These are phyloP conservation scores for Polyodon spathula DNA, from an alignment of 2,113 vertebrate genomes.

Conservation along the genomic window DNA sequence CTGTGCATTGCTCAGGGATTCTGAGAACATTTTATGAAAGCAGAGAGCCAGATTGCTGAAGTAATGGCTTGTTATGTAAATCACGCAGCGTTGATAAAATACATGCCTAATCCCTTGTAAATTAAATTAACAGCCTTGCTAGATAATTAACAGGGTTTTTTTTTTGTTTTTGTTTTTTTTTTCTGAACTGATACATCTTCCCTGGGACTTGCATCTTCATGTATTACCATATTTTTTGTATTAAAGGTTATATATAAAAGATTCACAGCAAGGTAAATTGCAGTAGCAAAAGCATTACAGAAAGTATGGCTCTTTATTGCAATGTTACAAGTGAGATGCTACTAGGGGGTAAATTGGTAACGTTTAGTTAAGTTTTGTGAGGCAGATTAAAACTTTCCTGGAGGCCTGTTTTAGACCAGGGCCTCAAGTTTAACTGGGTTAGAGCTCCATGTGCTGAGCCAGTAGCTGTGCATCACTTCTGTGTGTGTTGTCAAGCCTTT, in stretches of 20 bases:
- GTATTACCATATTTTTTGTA: slow-evolving; percentile 3
- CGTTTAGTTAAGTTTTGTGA: no score
- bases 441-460: no score
- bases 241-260: neutral
- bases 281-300: no score
- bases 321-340: no score
- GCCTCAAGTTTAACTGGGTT: no score
- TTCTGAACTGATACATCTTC: slow-evolving; percentile 2
- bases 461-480: no score
- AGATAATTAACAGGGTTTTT: slow-evolving; percentile 22
- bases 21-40: neutral
- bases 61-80: slow-evolving; percentile 20
- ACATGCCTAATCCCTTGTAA: slow-evolving; percentile 16
- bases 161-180: slow-evolving; percentile 4
- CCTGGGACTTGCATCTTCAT: slow-evolving; percentile 8
- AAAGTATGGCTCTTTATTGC: no score
- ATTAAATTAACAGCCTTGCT: slow-evolving; percentile 9
- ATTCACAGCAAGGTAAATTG: neutral
- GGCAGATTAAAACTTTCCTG: no score
- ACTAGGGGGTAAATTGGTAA: no score
- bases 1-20: neutral
- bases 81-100: slow-evolving; percentile 19
- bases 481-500: no score
- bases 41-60: slow-evolving; percentile 1
- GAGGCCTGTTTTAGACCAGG: no score